Percentiles rank a stretch among this genome's conserved stretches.
phyloP scores from a whole-genome alignment of 2,888 invertebrate genomes.

The Drosophila kambysellisi region DNA sequence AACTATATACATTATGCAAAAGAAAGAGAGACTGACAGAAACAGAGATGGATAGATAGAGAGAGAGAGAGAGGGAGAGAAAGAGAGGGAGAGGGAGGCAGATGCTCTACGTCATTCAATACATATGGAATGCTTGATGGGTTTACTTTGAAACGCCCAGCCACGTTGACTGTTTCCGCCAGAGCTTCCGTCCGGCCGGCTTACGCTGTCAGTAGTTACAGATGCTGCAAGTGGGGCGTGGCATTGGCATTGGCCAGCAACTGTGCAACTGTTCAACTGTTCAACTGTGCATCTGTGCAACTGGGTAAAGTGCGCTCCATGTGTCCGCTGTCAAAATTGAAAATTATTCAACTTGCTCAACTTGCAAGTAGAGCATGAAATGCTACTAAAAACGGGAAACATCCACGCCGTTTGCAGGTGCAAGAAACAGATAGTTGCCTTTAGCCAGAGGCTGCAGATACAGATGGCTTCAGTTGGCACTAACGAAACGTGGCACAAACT shows the following conservation, averaged over 20 bases:
- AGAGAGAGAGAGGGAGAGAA: background rate
- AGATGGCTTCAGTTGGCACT: slow-evolving; percentile 45
- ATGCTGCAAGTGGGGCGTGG: slow-evolving; percentile 33
- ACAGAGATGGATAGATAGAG: background rate
- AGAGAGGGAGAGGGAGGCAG: background rate
- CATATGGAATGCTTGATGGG: slow-evolving; percentile 43
- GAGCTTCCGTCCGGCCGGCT: slow-evolving; percentile 63
- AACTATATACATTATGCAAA: slow-evolving; percentile 64
- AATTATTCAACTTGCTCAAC: slow-evolving; percentile 73
- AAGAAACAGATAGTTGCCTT: slow-evolving; percentile 42
- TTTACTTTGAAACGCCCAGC: slow-evolving; percentile 45
- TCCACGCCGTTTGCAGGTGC: slow-evolving; percentile 45
- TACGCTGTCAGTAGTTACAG: slow-evolving; percentile 52
- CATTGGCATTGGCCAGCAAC: slow-evolving; percentile 32
- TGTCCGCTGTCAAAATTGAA: slow-evolving; percentile 77
- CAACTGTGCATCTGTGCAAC: slow-evolving; percentile 1
- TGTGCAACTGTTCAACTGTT: background rate
- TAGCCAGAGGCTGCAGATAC: slow-evolving; percentile 42
- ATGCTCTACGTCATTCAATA: slow-evolving; percentile 63
- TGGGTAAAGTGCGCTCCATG: slow-evolving; percentile 48
- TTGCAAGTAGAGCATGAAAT: slow-evolving; percentile 69
- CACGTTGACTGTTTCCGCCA: slow-evolving; percentile 69
- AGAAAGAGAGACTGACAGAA: background rate
- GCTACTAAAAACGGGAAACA: slow-evolving; percentile 42
- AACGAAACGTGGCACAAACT: slow-evolving; percentile 49